A percentile compares a stretch with the other conserved stretches of the same genome.
These are phyloP conservation scores for Hirudo medicinalis DNA, from an alignment of 1,140 invertebrate genomes.

Conservation along the genomic window DNA sequence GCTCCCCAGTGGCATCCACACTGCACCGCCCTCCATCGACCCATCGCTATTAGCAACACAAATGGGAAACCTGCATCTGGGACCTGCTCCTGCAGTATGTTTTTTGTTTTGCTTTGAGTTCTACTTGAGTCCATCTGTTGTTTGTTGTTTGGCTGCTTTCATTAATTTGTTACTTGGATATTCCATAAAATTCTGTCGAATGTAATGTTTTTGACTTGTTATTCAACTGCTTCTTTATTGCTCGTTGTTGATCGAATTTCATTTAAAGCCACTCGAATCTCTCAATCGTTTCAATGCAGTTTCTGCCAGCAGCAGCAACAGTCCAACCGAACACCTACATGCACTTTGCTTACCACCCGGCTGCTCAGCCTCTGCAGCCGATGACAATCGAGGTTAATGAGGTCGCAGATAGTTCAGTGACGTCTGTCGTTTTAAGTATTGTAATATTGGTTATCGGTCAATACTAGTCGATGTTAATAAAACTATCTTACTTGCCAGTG, in stretches of 20 bases:
- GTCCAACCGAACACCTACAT: constrained; percentile 5
- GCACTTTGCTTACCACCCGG: neutral
- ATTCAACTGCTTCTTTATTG: too few species aligned
- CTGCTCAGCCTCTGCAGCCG: neutral
- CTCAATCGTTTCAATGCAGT: neutral
- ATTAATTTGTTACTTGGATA: neutral
- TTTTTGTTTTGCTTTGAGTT: neutral
- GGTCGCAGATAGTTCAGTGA: too few species aligned
- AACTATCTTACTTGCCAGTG: too few species aligned
- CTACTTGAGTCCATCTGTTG: neutral
- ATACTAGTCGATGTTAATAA: too few species aligned
- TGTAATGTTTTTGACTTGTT: neutral
- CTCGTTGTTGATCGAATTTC: too few species aligned
- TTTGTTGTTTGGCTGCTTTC: neutral
- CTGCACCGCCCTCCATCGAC: neutral
- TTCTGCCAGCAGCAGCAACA: neutral
- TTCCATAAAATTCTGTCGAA: neutral
- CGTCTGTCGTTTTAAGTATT: too few species aligned
- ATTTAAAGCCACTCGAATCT: neutral
- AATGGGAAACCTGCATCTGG: neutral
- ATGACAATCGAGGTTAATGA: constrained; percentile 1
- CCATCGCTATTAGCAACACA: neutral
- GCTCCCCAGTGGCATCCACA: constrained; percentile 2
- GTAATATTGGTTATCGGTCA: too few species aligned
- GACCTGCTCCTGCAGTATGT: neutral